Evolutionary conservation across 2,888 invertebrate species (phyloP).

Genomic region (Acanthosoma haemorrhoidale): DNA sequence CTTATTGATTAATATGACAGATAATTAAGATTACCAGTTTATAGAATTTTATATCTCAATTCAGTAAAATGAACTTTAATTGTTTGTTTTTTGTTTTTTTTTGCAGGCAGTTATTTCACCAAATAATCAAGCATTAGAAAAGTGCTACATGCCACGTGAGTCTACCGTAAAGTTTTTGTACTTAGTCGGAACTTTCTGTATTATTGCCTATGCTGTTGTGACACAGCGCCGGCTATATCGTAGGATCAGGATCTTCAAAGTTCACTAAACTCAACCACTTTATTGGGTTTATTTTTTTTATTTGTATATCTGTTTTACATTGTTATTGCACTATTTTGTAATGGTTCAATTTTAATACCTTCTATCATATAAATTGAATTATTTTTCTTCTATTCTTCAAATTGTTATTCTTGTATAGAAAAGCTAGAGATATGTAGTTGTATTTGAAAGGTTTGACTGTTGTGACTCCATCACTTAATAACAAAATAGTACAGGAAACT

Average conservation of each 20-base stretch:
- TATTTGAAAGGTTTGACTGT: too few relatives aligned
- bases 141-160: constrained; percentile 80
- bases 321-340: background rate
- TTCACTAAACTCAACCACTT: constrained; percentile 30
- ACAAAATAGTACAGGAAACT: too few relatives aligned
- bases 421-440: too few relatives aligned
- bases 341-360: background rate
- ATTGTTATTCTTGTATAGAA: too few relatives aligned
- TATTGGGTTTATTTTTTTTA: background rate
- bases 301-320: background rate
- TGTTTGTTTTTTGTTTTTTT: constrained; percentile 34
- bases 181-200: constrained; percentile 48
- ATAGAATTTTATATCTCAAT: too few relatives aligned
- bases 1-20: too few relatives aligned
- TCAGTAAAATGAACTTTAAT: too few relatives aligned
- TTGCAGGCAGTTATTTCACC: constrained; percentile 70
- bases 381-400: background rate
- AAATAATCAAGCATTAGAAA: constrained; percentile 63
- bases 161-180: constrained; percentile 63
- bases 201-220: constrained; percentile 33
- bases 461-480: too few relatives aligned
- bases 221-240: constrained; percentile 33
- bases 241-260: constrained; percentile 36
- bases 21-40: too few relatives aligned
- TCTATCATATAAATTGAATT: background rate